Evolutionary conservation across 2,113 vertebrate genomes (phyloP), one percentile per base, ranked within the genome.

Genomic region (Naja naja): DNA sequence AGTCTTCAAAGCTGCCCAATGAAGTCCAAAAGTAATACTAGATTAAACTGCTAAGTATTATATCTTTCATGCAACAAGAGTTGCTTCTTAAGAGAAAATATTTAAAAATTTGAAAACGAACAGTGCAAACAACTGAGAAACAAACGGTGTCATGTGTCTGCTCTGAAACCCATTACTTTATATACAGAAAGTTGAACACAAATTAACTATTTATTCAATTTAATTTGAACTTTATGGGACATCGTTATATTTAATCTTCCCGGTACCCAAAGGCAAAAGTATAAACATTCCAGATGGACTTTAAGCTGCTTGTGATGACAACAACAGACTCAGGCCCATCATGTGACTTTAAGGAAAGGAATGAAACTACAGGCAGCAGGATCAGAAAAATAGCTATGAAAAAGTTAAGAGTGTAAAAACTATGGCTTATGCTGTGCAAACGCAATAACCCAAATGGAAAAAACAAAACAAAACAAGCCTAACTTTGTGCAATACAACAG

Each of bases 1-100:
- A 85, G 23, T 2, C 7, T 8, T 39, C 85, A 10, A 14, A 18
- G 8, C 11, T 34, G 43, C 2, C 58, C 45, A 92, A 91, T 8
- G 6, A 43, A 52, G 27, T 9, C 55, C 0, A 0, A 9, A 69
- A n/a, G 0, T 39, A 6, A n/a, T 25, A 4, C 43, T 23, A 23
- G 89, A 18, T 0, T 0, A 3, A 14, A 87, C 58, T 12, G 64
- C 27, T 89, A 8, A 3, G 6, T 5, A 20, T 81, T 43, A 81
- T 18, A 56, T n/a, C 22, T 27, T 92, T 53, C 85, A 0, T 56
- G 0, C 43, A 0, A 88, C 47, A 0, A 86, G 11, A 23, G 30
- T 56, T 86, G 1, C 0, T 47, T 55, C 91, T 34, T 0, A 45
- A 0, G 0, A n/a, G 85, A 93, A 86, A 90, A 91, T 5, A 54